These are phyloP conservation scores for Taurulus bubalis DNA, from an alignment of 2,113 vertebrate species.

Conservation along the genomic window DNA sequence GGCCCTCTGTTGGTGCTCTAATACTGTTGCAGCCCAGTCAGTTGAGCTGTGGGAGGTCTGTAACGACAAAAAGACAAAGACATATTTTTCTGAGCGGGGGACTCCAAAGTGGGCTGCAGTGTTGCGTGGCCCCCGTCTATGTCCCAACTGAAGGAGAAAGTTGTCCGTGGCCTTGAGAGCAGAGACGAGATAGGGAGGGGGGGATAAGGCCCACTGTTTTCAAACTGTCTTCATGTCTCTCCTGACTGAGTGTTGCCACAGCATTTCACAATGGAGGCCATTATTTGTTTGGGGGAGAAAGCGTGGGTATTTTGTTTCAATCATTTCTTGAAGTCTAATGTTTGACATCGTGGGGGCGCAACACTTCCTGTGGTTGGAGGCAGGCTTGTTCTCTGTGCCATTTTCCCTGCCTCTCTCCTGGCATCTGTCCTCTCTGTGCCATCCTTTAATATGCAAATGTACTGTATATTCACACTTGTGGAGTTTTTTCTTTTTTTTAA, in stretches of 20 bases:
- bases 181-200: slow-evolving; percentile 22
- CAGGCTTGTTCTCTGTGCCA: slow-evolving; percentile 57
- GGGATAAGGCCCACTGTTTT: slow-evolving; percentile 74
- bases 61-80: slow-evolving; percentile 74
- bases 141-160: slow-evolving; percentile 58
- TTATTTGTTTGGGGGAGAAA: slow-evolving; percentile 87
- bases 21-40: slow-evolving; percentile 41
- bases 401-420: slow-evolving; percentile 42
- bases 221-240: slow-evolving; percentile 89
- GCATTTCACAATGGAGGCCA: slow-evolving; percentile 86
- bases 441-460: slow-evolving; percentile 23
- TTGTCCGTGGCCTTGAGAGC: slow-evolving; percentile 46
- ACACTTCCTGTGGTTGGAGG: slow-evolving; percentile 74
- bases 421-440: slow-evolving; percentile 47
- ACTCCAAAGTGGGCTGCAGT: slow-evolving; percentile 48
- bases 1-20: slow-evolving; percentile 70
- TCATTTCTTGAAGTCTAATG: slow-evolving; percentile 92
- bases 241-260: slow-evolving; percentile 84
- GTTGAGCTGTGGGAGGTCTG: slow-evolving; percentile 70
- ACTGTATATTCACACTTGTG: slow-evolving; percentile 35
- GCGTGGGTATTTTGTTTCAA: slow-evolving; percentile 89
- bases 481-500: slow-evolving; percentile 22
- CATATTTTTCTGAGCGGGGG: slow-evolving; percentile 70
- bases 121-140: slow-evolving; percentile 49
- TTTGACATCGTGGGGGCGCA: slow-evolving; percentile 84